A percentile compares a stretch with the other conserved stretches of the same genome.
These are phyloP conservation scores for Monochamus saltuarius DNA, from an alignment of 1,140 invertebrate species.

Conservation along the genomic window DNA sequence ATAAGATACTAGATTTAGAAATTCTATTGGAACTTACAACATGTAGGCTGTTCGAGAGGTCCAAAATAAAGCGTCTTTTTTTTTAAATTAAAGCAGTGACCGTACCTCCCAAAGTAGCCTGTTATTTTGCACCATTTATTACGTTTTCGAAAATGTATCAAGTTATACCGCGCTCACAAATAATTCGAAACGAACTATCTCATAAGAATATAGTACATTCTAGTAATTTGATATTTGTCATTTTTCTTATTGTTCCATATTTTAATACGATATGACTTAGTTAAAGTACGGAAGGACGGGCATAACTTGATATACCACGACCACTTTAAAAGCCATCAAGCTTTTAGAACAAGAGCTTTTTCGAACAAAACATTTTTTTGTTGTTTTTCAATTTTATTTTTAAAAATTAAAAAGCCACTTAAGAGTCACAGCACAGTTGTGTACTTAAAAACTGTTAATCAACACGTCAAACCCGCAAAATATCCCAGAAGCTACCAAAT, in stretches of 20 bases:
- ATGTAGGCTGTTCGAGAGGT: slow-evolving; percentile 40
- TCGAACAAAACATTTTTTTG: slow-evolving; percentile 44
- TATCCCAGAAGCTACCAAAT: neutral
- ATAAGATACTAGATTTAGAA: slow-evolving; percentile 50
- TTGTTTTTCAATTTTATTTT: slow-evolving; percentile 47
- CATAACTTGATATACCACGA: slow-evolving; percentile 24
- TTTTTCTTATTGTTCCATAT: slow-evolving; percentile 27
- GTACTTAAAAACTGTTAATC: slow-evolving; percentile 36
- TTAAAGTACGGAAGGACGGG: slow-evolving; percentile 21
- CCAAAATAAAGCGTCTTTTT: slow-evolving; percentile 47
- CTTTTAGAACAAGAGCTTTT: slow-evolving; percentile 41
- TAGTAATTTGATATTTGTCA: neutral
- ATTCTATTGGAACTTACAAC: slow-evolving; percentile 48
- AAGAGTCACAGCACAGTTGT: slow-evolving; percentile 55
- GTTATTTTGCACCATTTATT: slow-evolving; percentile 46
- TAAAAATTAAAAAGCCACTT: slow-evolving; percentile 55
- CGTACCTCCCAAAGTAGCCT: slow-evolving; percentile 35
- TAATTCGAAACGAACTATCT: neutral
- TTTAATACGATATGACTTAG: slow-evolving; percentile 37
- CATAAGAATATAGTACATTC: slow-evolving; percentile 2
- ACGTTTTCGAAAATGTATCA: slow-evolving; percentile 21
- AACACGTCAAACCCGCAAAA: slow-evolving; percentile 14
- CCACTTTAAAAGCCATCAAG: slow-evolving; percentile 37
- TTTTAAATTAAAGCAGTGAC: slow-evolving; percentile 44
- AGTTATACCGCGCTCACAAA: slow-evolving; percentile 14